A percentile compares a stretch with the other conserved stretches of the same genome.
Evolutionary conservation across 2,797 vertebrate species (phyloP).

Genomic region (Anableps anableps): DNA sequence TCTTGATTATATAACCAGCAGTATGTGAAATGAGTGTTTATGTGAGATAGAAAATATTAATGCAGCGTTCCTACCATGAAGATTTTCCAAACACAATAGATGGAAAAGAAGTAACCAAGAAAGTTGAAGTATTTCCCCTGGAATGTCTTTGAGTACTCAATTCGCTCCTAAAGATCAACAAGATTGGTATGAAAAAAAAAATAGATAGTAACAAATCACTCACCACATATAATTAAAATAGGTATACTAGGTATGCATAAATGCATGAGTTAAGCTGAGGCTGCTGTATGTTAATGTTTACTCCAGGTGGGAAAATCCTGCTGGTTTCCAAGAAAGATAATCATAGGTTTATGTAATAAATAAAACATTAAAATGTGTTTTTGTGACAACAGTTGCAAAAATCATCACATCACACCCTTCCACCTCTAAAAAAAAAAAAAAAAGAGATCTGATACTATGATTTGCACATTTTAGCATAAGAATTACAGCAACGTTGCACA

Average conservation of each 20-base stretch:
- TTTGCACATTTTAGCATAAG: no score
- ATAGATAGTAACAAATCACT: background rate
- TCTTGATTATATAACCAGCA: background rate
- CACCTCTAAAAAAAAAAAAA: no score
- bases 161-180: slow-evolving; percentile 87
- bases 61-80: slow-evolving; percentile 89
- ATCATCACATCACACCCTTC: background rate
- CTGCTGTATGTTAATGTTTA: background rate
- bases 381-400: background rate
- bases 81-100: slow-evolving; percentile 99
- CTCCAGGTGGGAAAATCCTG: background rate
- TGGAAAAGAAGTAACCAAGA: slow-evolving; percentile 98
- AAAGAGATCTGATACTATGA: no score
- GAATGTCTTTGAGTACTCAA: slow-evolving; percentile 99
- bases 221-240: background rate
- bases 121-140: slow-evolving; percentile 99
- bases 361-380: background rate
- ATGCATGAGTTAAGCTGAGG: background rate
- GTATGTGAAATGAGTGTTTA: background rate
- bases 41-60: background rate
- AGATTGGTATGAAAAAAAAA: slow-evolving; percentile 11
- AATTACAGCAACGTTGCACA: background rate
- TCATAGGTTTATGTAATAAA: background rate
- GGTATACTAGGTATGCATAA: background rate
- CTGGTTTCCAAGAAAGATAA: background rate